Conservation (phyloP, 2,797 vertebrate species). For the Periophthalmus magnuspinnatus region DNA sequence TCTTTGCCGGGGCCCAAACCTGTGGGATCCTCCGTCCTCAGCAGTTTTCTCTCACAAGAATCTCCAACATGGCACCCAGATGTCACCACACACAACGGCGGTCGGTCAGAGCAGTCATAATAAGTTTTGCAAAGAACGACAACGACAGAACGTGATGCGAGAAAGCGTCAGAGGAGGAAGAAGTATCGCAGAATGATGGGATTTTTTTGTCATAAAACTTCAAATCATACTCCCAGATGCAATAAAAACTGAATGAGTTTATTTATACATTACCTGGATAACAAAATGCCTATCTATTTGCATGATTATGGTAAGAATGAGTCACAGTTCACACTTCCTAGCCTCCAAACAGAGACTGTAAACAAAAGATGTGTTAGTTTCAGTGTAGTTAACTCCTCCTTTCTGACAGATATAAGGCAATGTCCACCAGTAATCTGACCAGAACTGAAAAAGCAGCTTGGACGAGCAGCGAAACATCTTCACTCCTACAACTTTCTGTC, state of each 20-base stretch:
- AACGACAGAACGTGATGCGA: slow-evolving; percentile 34
- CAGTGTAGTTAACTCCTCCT: no score
- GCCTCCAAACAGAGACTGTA: no score
- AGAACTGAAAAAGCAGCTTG: no score
- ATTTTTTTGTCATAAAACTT: background rate
- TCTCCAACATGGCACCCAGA: slow-evolving; percentile 67
- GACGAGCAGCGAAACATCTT: no score
- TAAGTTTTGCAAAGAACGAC: slow-evolving; percentile 19
- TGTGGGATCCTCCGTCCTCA: slow-evolving; percentile 63
- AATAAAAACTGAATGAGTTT: background rate
- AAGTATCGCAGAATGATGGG: background rate
- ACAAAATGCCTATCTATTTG: no score
- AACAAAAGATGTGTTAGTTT: no score
- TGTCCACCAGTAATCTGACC: no score
- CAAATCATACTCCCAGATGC: background rate
- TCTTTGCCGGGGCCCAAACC: slow-evolving; percentile 55
- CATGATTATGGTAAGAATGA: no score
- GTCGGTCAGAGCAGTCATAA: slow-evolving; percentile 28
- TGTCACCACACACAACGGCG: slow-evolving; percentile 49
- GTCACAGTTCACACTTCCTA: no score
- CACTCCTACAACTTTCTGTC: no score
- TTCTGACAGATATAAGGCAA: no score
- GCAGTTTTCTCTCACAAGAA: slow-evolving; percentile 66
- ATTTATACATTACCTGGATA: slow-evolving; percentile 7
- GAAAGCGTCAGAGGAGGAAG: slow-evolving; percentile 1